Evolutionary conservation across 2,888 invertebrate genomes (phyloP).

Genomic region (Scaeva pyrastri): DNA sequence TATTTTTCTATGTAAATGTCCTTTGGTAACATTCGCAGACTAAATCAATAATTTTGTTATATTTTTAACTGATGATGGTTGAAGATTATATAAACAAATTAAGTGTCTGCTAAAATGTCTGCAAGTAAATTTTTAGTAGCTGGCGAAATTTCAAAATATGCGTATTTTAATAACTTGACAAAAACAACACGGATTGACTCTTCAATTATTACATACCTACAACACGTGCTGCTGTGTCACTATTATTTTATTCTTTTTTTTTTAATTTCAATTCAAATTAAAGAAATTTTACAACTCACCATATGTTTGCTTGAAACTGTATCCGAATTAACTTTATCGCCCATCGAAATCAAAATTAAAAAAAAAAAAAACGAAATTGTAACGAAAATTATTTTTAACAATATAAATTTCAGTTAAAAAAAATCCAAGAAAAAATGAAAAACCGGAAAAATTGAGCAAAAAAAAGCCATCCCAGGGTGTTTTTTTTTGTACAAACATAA

Average conservation of each 20-base stretch:
- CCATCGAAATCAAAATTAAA: constrained; percentile 49
- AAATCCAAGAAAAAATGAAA: neutral
- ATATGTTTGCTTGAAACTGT: constrained; percentile 63
- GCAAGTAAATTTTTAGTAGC: too few species aligned
- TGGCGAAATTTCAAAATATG: too few species aligned
- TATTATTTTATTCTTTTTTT: neutral
- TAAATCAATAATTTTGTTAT: too few species aligned
- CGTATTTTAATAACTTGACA: too few species aligned
- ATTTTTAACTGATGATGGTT: too few species aligned
- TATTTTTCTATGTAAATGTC: too few species aligned
- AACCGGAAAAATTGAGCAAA: constrained; percentile 31
- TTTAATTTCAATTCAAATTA: constrained; percentile 1
- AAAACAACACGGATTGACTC: neutral
- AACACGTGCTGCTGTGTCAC: neutral
- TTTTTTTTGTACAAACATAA: constrained; percentile 39
- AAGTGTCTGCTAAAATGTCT: too few species aligned
- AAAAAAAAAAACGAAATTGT: constrained; percentile 40
- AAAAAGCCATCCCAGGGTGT: constrained; percentile 65
- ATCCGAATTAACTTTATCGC: constrained; percentile 73
- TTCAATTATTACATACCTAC: neutral
- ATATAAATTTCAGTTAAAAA: constrained; percentile 44
- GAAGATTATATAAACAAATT: too few species aligned
- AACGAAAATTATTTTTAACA: constrained; percentile 61
- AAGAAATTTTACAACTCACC: constrained; percentile 13
- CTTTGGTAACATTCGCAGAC: too few species aligned